Base-by-base conservation (phyloP, 2,113 vertebrate species). In the Vulpes ferrilata region DNA sequence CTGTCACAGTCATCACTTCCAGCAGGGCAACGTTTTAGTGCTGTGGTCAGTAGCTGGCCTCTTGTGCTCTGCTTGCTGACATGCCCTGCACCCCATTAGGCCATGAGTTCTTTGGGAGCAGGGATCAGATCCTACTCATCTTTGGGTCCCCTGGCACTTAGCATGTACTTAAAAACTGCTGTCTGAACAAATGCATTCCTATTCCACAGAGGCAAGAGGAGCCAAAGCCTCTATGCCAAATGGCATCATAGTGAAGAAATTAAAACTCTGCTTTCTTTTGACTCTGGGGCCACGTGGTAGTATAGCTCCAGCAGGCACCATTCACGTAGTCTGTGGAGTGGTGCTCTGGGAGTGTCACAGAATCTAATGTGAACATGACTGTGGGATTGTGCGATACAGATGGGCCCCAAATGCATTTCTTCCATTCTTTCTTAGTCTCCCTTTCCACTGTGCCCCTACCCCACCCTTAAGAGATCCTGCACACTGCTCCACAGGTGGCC, bases 141-240 rank as follows among this genome's bases (percentile, higher is more conserved):
- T 32, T 4, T 57, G 67, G 30, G 17, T 79, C 60, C 64, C 57
- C 55, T 65, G 69, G 69, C 73, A 74, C 35, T 76, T 69, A 35
- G 13, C 25, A 60, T 60, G 43, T 10, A 30, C 74, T 76, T 59
- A 35, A 9, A 38, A 80, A 78, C 17, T 19, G 22, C 51, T 25
- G 30, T 76, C 81, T 25, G 59, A 83, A 93, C 51, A 90, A 83
- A 78, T 15, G 67, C 73, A 64, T 64, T 92, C 67, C 11, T 74
- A 20, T 15, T n/a, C 7, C 30, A 51, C 22, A 17, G 62, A 73
- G 23, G 22, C 19, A 55, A 69, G 73, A 92, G n/a, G 32, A 81
- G n/a, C 71, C 59, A 53, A 64, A 13, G 53, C 15, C 13, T 79
- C 5, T 30, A 78, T 84, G 57, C n/a, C 19, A n/a, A 57, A n/a